Evolutionary conservation across 2,113 vertebrate genomes (phyloP), one percentile per base, ranked within the genome.

Genomic region (Microtus pennsylvanicus): DNA sequence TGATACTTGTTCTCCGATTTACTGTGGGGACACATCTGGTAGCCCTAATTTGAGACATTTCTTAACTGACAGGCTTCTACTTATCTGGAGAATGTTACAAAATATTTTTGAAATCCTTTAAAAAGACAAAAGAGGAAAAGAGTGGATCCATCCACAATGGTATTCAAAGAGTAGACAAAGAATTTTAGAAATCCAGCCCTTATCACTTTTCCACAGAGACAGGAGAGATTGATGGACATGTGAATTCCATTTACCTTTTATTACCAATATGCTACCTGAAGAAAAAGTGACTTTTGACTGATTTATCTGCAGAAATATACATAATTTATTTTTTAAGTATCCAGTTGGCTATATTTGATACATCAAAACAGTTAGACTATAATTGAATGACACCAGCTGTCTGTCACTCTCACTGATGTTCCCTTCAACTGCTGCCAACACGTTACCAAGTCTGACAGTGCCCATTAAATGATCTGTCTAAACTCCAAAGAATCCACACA

Each of bases 11-110:
- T 96, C 45, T 92, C 26, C 80, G 67, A 94, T 91, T 89, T 93
- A 96, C 90, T 81, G 30, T 85, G 47, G 45, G n/a, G 3, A 45
- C 78, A 92, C 94, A 92, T 90, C 92, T 97, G 95, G 94, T 89
- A 83, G 72, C 83, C 85, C 96, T 65, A 88, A 95, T 93, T 94
- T 96, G 13, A 35, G 81, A 67, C 90, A 72, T 47, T 55, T 96
- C 33, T 90, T 95, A 63, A 96, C 86, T 91, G 90, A 69, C 78
- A 95, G 74, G 67, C 87, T 91, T 67, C 47, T 52, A 33, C 26
- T 30, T 22, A 83, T 11, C 33, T 12, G 2, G 87, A 83, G 70
- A 42, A 47, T 47, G 11, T 81, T 92, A 26, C 30, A 52, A 26
- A 75, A 80, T 86, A 35, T 74, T 86, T 91, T 35, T 85, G 65